Base-by-base conservation (phyloP, 2,888 invertebrate genomes). In the Hypena proboscidalis region DNA sequence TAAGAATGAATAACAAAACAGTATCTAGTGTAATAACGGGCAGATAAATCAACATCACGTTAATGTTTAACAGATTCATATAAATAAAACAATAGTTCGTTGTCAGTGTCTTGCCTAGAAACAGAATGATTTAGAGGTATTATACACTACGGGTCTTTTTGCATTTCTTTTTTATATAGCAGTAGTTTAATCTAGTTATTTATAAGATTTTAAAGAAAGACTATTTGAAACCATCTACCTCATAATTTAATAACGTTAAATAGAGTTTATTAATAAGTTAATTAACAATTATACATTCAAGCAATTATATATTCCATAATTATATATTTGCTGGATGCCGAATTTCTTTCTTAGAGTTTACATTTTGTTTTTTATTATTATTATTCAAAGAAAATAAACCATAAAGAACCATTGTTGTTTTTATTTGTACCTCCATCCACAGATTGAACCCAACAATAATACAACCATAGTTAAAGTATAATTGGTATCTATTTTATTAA, bases 201-300 rank as follows among this genome's bases (percentile, higher is more conserved):
- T 75, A 67, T 86, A 85, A 83, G 82, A 70, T 76, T 82, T 73
- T 77, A 80, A 83, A 62, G 74, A 83, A 84, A 85, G 88, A 90
- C 89, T 90, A 83, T 83, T 83, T 82, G 87, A 73, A 90, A 90
- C 82, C 88, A 87, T 86, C 90, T 90, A 90, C 90, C 90, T 90
- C 90, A 88, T 88, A 87, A 82, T 83, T 85, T 88, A 85, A 86
- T 78, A 75, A 80, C 81, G 79, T 84, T 82, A 70, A 80, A 80
- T 83, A 83, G 77, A 87, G 80, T 90, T 79, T 87, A 88, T 85
- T 74, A 50, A 67, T 86, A 89, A 85, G 83, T 85, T 85, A 83
- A 83, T 80, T 82, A 81, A 82, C 80, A 78, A 83, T 82, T 84
- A 83, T 76, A 85, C 83, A 86, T 80, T 86, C 70, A 85, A 87